Evolutionary conservation across 1,140 invertebrate species (phyloP).

Genomic region (Metopolophium dirhodum): DNA sequence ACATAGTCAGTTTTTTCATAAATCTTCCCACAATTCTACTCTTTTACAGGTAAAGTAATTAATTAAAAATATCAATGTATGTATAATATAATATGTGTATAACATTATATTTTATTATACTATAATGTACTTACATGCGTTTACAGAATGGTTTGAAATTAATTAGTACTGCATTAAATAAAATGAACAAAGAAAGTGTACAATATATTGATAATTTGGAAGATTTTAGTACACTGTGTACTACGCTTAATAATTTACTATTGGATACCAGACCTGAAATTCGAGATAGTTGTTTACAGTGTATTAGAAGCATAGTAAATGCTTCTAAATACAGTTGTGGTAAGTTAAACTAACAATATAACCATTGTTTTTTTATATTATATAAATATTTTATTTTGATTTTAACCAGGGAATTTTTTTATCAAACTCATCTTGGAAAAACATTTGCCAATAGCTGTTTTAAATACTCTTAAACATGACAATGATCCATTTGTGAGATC

Average conservation of each 20-base stretch:
- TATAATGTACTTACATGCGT: neutral
- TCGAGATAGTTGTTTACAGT: slow-evolving; percentile 47
- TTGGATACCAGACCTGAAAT: slow-evolving; percentile 52
- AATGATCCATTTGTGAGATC: slow-evolving; percentile 49
- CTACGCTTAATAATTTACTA: slow-evolving; percentile 10
- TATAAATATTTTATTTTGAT: neutral
- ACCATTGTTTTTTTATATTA: neutral
- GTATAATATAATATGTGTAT: too few species aligned
- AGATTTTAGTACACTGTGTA: slow-evolving; percentile 24
- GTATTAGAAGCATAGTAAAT: neutral
- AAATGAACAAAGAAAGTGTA: neutral
- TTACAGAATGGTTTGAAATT: slow-evolving; percentile 34
- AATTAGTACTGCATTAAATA: slow-evolving; percentile 30
- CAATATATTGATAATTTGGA: neutral
- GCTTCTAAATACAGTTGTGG: slow-evolving; percentile 23
- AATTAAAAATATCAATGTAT: neutral
- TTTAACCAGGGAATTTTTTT: neutral
- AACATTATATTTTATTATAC: neutral
- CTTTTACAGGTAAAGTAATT: slow-evolving; percentile 26
- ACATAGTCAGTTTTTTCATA: slow-evolving; percentile 20
- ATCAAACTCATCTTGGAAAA: slow-evolving; percentile 27
- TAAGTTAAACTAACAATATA: neutral
- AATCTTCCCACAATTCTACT: slow-evolving; percentile 11
- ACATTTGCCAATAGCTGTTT: neutral
- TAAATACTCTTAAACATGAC: slow-evolving; percentile 36